A percentile compares a stretch with the other conserved stretches of the same genome.
These are phyloP conservation scores for Coptotermes formosanus DNA, from an alignment of 1,140 invertebrate species.

Conservation along the genomic window DNA sequence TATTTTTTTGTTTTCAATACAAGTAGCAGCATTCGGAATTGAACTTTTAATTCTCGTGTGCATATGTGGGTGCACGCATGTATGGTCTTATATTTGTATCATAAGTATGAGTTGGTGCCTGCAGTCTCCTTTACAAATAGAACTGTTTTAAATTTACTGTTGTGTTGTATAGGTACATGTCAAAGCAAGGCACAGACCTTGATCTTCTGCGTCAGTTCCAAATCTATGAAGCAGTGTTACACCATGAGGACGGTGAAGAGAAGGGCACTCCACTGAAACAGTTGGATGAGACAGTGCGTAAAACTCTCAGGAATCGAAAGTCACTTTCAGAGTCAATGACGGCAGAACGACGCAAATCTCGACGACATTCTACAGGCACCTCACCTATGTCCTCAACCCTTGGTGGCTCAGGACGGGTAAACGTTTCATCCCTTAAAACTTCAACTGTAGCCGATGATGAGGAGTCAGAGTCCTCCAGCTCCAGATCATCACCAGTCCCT, in stretches of 20 bases:
- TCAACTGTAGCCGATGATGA: constrained; percentile 48
- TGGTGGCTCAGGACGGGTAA: background rate
- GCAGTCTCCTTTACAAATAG: too few relatives aligned
- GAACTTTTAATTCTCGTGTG: too few relatives aligned
- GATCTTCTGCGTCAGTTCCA: constrained; percentile 92
- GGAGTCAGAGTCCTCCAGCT: constrained; percentile 54
- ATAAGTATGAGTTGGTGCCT: too few relatives aligned
- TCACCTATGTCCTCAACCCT: constrained; percentile 51
- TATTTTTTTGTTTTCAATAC: too few relatives aligned
- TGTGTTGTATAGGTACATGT: constrained; percentile 69
- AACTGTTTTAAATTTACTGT: background rate
- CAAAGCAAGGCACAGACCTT: constrained; percentile 88
- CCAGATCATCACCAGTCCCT: constrained; percentile 53
- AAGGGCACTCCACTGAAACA: constrained; percentile 65
- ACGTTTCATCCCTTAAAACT: constrained; percentile 22
- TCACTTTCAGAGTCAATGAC: constrained; percentile 47
- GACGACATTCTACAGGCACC: constrained; percentile 68
- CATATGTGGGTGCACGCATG: too few relatives aligned
- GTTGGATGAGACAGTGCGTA: constrained; percentile 75
- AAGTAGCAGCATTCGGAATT: too few relatives aligned
- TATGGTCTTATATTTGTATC: too few relatives aligned
- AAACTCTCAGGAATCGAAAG: constrained; percentile 70
- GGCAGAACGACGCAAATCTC: constrained; percentile 68
- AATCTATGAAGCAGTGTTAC: constrained; percentile 91
- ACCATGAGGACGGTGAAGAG: constrained; percentile 84